A percentile compares a stretch with the other conserved stretches of the same genome.
Evolutionary conservation across 2,113 vertebrate genomes (phyloP).

Genomic region (Toxotes jaculatrix): DNA sequence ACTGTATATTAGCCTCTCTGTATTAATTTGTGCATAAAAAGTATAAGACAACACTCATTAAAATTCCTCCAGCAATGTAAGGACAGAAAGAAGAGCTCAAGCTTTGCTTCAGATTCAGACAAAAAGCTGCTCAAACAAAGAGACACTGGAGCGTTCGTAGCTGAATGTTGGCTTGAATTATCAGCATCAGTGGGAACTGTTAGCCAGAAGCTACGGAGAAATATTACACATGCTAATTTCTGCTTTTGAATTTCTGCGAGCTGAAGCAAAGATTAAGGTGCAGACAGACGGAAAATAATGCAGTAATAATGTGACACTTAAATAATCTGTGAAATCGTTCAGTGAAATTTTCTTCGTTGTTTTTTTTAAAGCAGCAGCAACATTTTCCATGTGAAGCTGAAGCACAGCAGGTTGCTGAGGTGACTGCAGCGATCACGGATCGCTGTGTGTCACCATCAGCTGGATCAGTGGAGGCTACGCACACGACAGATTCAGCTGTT

Average conservation of each 20-base stretch:
- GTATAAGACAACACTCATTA: neutral
- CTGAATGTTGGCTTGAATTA: neutral
- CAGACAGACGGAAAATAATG: neutral
- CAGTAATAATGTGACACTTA: neutral
- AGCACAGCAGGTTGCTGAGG: neutral
- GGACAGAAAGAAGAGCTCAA: neutral
- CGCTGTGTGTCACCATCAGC: neutral
- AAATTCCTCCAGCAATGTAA: conserved; percentile 4
- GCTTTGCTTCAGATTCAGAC: neutral
- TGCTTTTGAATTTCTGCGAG: neutral
- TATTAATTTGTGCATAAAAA: neutral
- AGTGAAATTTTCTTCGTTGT: no score
- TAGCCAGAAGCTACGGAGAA: neutral
- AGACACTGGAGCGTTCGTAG: neutral
- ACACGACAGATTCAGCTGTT: no score
- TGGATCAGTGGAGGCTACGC: no score
- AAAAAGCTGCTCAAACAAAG: neutral
- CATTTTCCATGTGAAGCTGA: no score
- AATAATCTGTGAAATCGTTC: no score
- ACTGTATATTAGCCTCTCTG: conserved; percentile 5
- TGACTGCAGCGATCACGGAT: no score
- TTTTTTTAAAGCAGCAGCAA: no score
- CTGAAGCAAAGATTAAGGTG: neutral
- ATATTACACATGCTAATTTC: neutral
- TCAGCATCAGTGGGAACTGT: neutral